Base-by-base conservation (phyloP, 2,888 invertebrate genomes). In the Pollenia labialis region DNA sequence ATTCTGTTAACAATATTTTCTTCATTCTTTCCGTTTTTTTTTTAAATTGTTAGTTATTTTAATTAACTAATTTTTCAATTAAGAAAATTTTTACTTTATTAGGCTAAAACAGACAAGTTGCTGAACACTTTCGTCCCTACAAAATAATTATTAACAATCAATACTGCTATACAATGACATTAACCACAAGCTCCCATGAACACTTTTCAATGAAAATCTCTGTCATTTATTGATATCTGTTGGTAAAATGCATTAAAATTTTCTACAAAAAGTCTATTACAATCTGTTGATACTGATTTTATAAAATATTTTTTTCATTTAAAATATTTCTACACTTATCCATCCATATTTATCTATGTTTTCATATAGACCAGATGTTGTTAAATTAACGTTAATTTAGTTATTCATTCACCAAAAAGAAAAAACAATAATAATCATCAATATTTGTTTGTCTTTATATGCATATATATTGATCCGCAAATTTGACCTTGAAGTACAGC, bases 401-500 rank as follows among this genome's bases (percentile, higher is more conserved):
- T 69, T 54, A 69, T 42, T 79, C 77, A 79, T 58, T 42, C 58
- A 50, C 46, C n/a, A 14, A 68, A 66, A 66, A 66, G 46, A 40
- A 18, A 18, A 16, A 46, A 77, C 56, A 40, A 66, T 56, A 77
- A 66, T 46, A 69, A 42, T 32, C 32, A 32, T 56, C 58, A 74
- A 46, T 66, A 66, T 66, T n/a, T 60, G 32, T 46, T 66, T 23
- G 23, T 52, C 50, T 74, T 42, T 12, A 18, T 46, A 23, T 32
- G 0, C 64, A 64, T 32, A 69, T 50, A 48, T 62, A 62, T 71
- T 69, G 77, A 85, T 85, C 60, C 60, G 74, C 58, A 85, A 72
- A 71, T 80, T 80, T 82, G 82, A 86, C 85, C 85, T 86, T 86
- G 85, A 82, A 79, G 69, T 86, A 79, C 64, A 80, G 85, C 74